Conservation (phyloP, 1,140 invertebrate genomes). For the Maconellicoccus hirsutus region DNA sequence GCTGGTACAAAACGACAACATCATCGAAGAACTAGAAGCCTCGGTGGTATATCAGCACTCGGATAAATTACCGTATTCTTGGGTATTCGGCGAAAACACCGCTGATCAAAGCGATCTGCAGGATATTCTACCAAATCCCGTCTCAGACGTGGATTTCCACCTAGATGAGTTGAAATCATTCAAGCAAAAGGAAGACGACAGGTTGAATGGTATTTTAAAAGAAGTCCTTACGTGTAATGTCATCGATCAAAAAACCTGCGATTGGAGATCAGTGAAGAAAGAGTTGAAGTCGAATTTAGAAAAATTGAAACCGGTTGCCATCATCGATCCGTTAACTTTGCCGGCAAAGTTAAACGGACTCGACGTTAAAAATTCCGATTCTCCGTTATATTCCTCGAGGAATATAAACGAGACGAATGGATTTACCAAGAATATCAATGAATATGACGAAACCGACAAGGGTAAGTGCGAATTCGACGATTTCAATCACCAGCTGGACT, state of each 20-base stretch:
- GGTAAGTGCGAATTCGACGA: background rate
- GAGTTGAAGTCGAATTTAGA: background rate
- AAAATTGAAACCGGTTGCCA: background rate
- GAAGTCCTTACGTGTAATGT: background rate
- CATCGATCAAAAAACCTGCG: background rate
- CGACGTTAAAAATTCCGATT: background rate
- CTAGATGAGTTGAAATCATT: background rate
- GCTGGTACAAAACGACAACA: slow-evolving; percentile 4
- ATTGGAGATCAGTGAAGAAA: background rate
- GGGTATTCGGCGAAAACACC: slow-evolving; percentile 21
- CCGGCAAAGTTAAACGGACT: background rate
- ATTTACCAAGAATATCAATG: background rate
- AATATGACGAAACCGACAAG: background rate
- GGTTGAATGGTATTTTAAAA: background rate
- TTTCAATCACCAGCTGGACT: background rate
- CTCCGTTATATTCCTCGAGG: background rate
- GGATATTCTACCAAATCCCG: background rate
- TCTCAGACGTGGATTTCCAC: background rate
- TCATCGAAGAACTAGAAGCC: slow-evolving; percentile 18
- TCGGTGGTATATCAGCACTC: background rate
- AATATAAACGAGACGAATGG: background rate
- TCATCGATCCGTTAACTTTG: slow-evolving; percentile 1
- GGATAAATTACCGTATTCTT: slow-evolving; percentile 22
- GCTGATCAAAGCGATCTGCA: background rate
- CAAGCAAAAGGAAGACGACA: background rate